Base-by-base conservation (phyloP, 35 echinoderm and acorn worm genomes). In the Patiria miniata region DNA sequence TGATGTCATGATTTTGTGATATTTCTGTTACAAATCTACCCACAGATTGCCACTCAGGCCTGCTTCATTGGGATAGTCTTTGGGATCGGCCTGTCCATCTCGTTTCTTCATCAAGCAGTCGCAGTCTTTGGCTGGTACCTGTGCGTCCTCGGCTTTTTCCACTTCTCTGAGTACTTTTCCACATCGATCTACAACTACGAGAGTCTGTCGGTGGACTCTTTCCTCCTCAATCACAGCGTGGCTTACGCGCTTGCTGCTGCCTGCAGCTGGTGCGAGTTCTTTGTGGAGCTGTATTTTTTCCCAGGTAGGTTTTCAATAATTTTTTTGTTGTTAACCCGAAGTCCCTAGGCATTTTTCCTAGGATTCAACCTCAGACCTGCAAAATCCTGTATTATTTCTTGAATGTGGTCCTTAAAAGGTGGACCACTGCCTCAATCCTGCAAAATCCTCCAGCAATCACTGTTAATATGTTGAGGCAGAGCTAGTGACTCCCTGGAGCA, bases 121-220 rank as follows among this genome's bases (percentile, higher is more conserved):
- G 81, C 77, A 81, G 83, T 85, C 10, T 99, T 99, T 77, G 96
- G 96, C 79, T 99, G 92, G 92, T 99, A 99, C 81, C 85, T 94
- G 29, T 91, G 90, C 78, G 83, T 99, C 2, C 93, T 99, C 15
- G 94, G 96, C 61, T 99, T 99, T 86, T 99, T 99, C 83, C 96
- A 99, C 77, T 99, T 99, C 84, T 91, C 96, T 19, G 96, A 99
- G 82, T 99, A 91, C 83, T 89, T 99, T 6, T 95, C 81, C 77
- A 99, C 96, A 53, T 94, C 93, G 21, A 82, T 99, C 42, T 99
- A 99, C 84, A 91, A 99, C 78, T 94, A 92, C 34, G 88, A 91
- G 14, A 99, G 96, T 78, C 89, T 99, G 21, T 89, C 89, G 0
- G 85, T 99, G 1, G 92, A 99, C 60, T 99, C 96, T 18, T 99